These are phyloP conservation scores for Frieseomelitta varia DNA, from an alignment of 1,140 invertebrate genomes.

Conservation along the genomic window DNA sequence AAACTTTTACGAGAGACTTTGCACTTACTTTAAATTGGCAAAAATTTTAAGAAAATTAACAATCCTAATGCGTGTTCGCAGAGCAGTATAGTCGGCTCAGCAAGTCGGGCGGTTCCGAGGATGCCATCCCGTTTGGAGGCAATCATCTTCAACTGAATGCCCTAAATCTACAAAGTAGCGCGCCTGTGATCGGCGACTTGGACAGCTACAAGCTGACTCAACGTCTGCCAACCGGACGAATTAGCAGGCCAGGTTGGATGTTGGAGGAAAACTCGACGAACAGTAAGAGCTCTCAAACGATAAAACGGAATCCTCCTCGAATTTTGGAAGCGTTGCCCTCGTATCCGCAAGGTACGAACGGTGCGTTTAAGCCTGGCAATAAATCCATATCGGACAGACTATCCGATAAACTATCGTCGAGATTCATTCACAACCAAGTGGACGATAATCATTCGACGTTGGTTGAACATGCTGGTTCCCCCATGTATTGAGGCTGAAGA, in stretches of 20 bases:
- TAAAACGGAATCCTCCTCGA: constrained; percentile 67
- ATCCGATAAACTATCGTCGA: constrained; percentile 31
- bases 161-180: constrained; percentile 73
- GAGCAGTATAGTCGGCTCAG: constrained; percentile 72
- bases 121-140: constrained; percentile 54
- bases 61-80: constrained; percentile 41
- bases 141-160: constrained; percentile 70
- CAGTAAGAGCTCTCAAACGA: constrained; percentile 2
- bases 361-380: not conserved
- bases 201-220: constrained; percentile 43
- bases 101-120: constrained; percentile 78
- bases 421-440: constrained; percentile 22
- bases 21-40: not conserved
- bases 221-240: not conserved
- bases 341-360: constrained; percentile 56
- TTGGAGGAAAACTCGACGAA: constrained; percentile 46
- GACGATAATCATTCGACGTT: constrained; percentile 1
- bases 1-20: too few species aligned
- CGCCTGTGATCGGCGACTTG: constrained; percentile 49
- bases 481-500: constrained; percentile 38
- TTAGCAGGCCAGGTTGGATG: constrained; percentile 15
- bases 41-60: not conserved
- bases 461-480: constrained; percentile 31
- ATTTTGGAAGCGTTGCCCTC: constrained; percentile 78
- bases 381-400: constrained; percentile 12